Conservation (phyloP, 1,140 invertebrate genomes). For the Drosophila grimshawi region DNA sequence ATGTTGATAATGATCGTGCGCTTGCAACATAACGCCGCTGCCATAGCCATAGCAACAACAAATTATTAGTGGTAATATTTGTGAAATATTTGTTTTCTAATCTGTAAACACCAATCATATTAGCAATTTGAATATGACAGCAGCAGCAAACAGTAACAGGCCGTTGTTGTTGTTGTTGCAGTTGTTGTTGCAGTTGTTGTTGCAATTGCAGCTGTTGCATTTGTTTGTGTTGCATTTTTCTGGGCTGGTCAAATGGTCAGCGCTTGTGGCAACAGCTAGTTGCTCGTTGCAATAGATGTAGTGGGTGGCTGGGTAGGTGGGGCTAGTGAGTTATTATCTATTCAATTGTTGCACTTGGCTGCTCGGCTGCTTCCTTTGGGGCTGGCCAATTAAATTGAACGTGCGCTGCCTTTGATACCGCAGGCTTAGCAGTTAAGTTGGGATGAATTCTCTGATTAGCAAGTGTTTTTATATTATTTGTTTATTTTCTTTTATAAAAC, state of each 20-base stretch:
- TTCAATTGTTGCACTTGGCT: constrained; percentile 83
- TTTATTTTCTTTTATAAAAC: too few relatives aligned
- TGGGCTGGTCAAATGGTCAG: constrained; percentile 73
- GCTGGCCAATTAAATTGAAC: constrained; percentile 67
- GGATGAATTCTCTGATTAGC: constrained; percentile 40
- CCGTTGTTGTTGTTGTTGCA: constrained; percentile 49
- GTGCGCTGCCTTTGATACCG: constrained; percentile 27
- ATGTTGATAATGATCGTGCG: constrained; percentile 57
- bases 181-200: constrained; percentile 12
- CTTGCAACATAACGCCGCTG: constrained; percentile 41
- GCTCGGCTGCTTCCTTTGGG: constrained; percentile 72
- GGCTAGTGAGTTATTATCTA: constrained; percentile 84
- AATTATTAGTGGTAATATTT: constrained; percentile 84
- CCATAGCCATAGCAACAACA: constrained; percentile 30
- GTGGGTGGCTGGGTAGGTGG: constrained; percentile 67
- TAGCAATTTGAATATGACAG: constrained; percentile 84
- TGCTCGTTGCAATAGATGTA: constrained; percentile 43
- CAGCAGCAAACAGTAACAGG: constrained; percentile 74
- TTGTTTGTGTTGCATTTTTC: constrained; percentile 1
- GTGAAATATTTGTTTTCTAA: constrained; percentile 85
- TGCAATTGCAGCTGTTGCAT: constrained; percentile 17
- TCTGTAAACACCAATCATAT: constrained; percentile 85
- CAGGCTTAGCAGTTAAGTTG: constrained; percentile 7
- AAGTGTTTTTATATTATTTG: constrained; percentile 19
- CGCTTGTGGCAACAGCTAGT: constrained; percentile 64